These are phyloP conservation scores for Lagorchestes hirsutus DNA, from an alignment of 2,797 vertebrate genomes.

Conservation along the genomic window DNA sequence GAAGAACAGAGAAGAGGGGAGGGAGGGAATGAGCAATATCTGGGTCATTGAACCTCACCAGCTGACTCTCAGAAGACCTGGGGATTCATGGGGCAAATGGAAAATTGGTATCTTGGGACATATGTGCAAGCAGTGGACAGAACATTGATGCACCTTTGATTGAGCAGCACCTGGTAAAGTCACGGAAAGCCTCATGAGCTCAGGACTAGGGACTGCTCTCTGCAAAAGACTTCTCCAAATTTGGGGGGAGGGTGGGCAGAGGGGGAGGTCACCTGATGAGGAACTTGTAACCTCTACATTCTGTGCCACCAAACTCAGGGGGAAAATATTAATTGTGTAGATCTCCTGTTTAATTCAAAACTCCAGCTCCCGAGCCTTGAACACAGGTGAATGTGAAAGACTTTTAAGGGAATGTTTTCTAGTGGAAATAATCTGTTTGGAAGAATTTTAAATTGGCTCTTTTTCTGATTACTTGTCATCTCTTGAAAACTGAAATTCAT, in stretches of 20 bases:
- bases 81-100: neutral
- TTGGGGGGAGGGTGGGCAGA: too few species aligned
- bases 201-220: neutral
- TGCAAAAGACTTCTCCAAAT: neutral
- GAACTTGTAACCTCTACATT: neutral
- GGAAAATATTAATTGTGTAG: neutral
- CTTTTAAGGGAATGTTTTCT: neutral
- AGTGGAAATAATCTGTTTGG: neutral
- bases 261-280: neutral
- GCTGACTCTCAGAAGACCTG: neutral
- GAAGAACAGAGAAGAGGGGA: too few species aligned
- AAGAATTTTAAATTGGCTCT: neutral
- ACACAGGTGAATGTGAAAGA: neutral
- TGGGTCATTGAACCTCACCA: too few species aligned
- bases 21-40: too few species aligned
- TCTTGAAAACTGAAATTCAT: neutral
- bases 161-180: neutral
- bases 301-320: neutral
- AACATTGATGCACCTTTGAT: too few species aligned
- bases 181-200: neutral
- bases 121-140: neutral
- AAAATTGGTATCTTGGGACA: neutral
- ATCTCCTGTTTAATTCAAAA: neutral
- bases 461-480: neutral
- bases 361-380: neutral